phyloP scores from a whole-genome alignment of 2,797 vertebrate genomes.

The Sebastes itinus region DNA sequence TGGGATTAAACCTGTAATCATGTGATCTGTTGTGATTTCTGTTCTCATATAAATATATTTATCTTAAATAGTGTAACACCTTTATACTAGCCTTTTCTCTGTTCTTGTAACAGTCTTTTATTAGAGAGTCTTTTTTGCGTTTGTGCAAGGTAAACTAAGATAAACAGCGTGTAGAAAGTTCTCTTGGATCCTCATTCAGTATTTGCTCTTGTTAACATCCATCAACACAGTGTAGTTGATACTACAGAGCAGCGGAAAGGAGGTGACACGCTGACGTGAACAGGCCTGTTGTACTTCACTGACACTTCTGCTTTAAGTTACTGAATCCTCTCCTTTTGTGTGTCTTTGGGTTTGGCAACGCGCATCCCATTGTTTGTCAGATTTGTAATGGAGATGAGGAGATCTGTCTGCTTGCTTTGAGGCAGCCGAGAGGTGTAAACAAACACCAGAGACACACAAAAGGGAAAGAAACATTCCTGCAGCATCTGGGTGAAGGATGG shows the following conservation, averaged over 20 bases:
- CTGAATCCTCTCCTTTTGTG: constrained; percentile 23
- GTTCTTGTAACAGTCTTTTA: background rate
- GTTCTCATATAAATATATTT: background rate
- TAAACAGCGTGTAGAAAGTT: background rate
- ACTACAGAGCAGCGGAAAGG: background rate
- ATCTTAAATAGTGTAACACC: background rate
- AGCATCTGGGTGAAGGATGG: constrained; percentile 69
- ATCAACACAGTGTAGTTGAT: constrained; percentile 10
- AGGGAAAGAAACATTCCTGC: constrained; percentile 61
- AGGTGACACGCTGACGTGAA: constrained; percentile 8
- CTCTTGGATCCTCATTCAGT: background rate
- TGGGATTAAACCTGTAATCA: background rate
- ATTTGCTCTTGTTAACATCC: background rate
- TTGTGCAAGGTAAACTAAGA: background rate
- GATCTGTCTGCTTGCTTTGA: constrained; percentile 46
- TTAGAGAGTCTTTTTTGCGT: background rate
- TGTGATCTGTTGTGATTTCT: background rate
- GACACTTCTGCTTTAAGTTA: constrained; percentile 29
- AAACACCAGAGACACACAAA: constrained; percentile 65
- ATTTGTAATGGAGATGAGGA: constrained; percentile 67
- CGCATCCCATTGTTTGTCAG: constrained; percentile 49
- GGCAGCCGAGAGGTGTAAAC: constrained; percentile 62
- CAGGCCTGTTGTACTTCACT: constrained; percentile 26
- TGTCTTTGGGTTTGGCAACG: constrained; percentile 34
- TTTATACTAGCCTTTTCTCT: background rate